Evolutionary conservation across 2,888 invertebrate genomes (phyloP).

Genomic region (Mylabris sibirica): DNA sequence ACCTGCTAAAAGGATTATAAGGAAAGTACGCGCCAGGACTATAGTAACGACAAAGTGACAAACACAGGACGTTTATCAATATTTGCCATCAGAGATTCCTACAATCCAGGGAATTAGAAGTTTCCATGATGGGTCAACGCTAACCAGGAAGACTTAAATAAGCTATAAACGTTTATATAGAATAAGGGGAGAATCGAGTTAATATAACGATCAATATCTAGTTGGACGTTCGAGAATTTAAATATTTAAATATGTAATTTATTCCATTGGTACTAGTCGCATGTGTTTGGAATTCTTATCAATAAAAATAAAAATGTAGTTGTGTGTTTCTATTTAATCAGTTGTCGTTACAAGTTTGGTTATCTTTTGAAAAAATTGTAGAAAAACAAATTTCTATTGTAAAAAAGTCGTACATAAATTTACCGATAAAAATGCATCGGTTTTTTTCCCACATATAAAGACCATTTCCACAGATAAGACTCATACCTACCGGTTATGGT

Average conservation of each 20-base stretch:
- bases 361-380: conserved; percentile 12
- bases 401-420: conserved; percentile 19
- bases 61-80: conserved; percentile 50
- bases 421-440: too few relatives aligned
- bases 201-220: not conserved
- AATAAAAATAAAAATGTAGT: not conserved
- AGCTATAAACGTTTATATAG: not conserved
- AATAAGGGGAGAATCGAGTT: not conserved
- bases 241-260: not conserved
- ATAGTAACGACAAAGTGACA: conserved; percentile 40
- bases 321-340: not conserved
- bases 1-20: conserved; percentile 42
- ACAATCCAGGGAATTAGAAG: conserved; percentile 38
- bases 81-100: conserved; percentile 48
- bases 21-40: conserved; percentile 40
- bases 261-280: not conserved
- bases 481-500: not conserved
- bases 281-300: not conserved
- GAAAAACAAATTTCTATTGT: conserved; percentile 15
- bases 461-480: not conserved
- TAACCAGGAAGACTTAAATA: conserved; percentile 21
- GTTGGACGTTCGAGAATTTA: not conserved
- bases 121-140: conserved; percentile 34
- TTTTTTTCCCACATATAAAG: not conserved
- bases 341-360: not conserved